These are phyloP conservation scores for Zonitis immaculata DNA, from an alignment of 2,888 invertebrate genomes.

Conservation along the genomic window DNA sequence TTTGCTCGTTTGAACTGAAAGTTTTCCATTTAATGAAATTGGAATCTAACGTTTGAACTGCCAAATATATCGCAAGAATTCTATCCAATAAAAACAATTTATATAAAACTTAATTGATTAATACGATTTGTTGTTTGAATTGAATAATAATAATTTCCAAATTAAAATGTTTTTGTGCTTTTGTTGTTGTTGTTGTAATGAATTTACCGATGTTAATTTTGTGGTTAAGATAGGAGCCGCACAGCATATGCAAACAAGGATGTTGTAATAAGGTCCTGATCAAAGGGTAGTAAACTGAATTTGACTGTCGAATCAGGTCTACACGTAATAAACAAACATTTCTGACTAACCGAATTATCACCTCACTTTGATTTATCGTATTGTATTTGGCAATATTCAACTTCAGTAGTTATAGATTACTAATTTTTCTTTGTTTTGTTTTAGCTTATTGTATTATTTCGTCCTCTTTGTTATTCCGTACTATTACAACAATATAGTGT, in stretches of 20 bases:
- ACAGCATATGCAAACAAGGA: conserved; percentile 27
- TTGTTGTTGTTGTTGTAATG: conserved; percentile 3
- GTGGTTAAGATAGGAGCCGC: conserved; percentile 16
- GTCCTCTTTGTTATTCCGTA: not conserved
- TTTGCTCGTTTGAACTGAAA: conserved; percentile 20
- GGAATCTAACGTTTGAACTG: conserved; percentile 18
- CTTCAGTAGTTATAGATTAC: no score
- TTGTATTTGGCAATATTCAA: no score
- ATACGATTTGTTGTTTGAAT: conserved; percentile 9
- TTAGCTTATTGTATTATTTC: not conserved
- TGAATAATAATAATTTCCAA: conserved; percentile 3
- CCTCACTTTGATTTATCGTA: conserved; percentile 33
- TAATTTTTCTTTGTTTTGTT: no score
- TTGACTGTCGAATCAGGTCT: conserved; percentile 37
- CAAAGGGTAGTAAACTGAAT: conserved; percentile 40
- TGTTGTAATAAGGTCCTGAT: conserved; percentile 36
- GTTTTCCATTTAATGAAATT: conserved; percentile 33
- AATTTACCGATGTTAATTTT: conserved; percentile 1
- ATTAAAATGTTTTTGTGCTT: no score
- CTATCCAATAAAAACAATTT: no score
- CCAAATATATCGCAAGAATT: no score
- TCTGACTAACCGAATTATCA: conserved; percentile 38
- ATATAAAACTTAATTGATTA: no score
- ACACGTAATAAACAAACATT: conserved; percentile 38
- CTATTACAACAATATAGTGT: conserved; percentile 14